A percentile compares a stretch with the other conserved stretches of the same genome.
Evolutionary conservation across 2,797 vertebrate species (phyloP).

Genomic region (Semaprochilodus insignis): DNA sequence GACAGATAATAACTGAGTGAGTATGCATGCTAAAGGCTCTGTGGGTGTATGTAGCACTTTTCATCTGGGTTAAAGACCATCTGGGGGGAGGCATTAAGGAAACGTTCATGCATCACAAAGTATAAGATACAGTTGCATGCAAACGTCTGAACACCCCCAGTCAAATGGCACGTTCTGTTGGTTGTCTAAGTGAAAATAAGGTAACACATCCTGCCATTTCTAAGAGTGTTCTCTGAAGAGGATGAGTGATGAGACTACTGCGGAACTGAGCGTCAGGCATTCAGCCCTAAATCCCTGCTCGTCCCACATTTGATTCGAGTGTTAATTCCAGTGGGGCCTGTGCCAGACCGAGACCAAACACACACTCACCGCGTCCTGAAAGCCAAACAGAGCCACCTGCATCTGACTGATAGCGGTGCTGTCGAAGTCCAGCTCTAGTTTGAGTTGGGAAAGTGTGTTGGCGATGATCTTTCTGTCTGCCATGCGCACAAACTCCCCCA

Average conservation of each 20-base stretch:
- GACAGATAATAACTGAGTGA: not conserved
- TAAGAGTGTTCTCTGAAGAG: too few species aligned
- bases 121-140: too few species aligned
- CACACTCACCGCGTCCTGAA: conserved; percentile 94
- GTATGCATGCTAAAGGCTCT: not conserved
- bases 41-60: too few species aligned
- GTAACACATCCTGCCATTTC: conserved; percentile 37
- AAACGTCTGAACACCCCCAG: too few species aligned
- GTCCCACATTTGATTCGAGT: not conserved
- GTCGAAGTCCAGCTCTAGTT: conserved; percentile 96
- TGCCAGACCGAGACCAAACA: not conserved
- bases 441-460: conserved; percentile 91
- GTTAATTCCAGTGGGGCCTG: not conserved
- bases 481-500: conserved; percentile 93
- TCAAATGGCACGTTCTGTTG: too few species aligned
- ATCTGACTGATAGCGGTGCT: conserved; percentile 96
- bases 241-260: not conserved
- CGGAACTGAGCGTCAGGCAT: not conserved
- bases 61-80: too few species aligned
- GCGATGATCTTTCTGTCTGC: conserved; percentile 97
- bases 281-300: not conserved
- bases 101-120: too few species aligned
- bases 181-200: too few species aligned
- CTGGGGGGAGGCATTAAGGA: too few species aligned
- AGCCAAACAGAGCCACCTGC: conserved; percentile 95